These are phyloP conservation scores for Drosophila subobscura DNA, from an alignment of 1,140 invertebrate species.

Conservation along the genomic window DNA sequence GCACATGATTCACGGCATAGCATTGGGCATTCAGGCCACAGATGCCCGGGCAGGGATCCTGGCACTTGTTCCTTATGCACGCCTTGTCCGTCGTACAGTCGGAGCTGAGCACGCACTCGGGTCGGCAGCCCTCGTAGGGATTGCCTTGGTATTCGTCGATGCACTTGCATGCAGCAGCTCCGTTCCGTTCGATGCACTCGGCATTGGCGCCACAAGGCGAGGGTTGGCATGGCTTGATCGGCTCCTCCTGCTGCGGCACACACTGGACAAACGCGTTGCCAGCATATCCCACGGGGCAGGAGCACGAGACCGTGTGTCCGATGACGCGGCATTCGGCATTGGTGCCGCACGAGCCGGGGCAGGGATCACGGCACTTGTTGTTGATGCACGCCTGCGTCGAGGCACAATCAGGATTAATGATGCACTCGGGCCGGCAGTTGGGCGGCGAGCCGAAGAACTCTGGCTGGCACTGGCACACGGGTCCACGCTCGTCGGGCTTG, in stretches of 20 bases:
- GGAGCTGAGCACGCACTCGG: conserved; percentile 90
- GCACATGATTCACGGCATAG: conserved; percentile 89
- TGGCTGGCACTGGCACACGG: conserved; percentile 87
- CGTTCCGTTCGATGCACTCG: conserved; percentile 88
- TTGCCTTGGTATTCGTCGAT: conserved; percentile 89
- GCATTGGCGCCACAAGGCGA: conserved; percentile 89
- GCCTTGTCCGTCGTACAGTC: conserved; percentile 89
- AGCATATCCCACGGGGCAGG: conserved; percentile 87
- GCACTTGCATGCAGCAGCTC: conserved; percentile 88
- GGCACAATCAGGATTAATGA: conserved; percentile 89
- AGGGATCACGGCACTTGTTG: conserved; percentile 88
- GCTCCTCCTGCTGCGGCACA: conserved; percentile 84
- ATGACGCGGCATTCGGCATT: conserved; percentile 90
- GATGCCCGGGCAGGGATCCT: conserved; percentile 90
- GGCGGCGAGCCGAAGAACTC: conserved; percentile 90
- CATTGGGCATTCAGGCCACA: conserved; percentile 91
- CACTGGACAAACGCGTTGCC: conserved; percentile 90
- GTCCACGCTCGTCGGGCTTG: conserved; percentile 85
- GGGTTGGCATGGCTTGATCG: conserved; percentile 86
- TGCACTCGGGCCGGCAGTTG: conserved; percentile 90
- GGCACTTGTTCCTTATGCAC: conserved; percentile 90
- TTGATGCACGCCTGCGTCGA: conserved; percentile 89
- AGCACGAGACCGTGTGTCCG: conserved; percentile 90
- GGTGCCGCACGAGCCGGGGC: conserved; percentile 88
- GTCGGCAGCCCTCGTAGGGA: conserved; percentile 89